Evolutionary conservation across 2,888 invertebrate species (phyloP), one percentile per base, ranked within the genome.

Genomic region (Hoplodrina ambigua): DNA sequence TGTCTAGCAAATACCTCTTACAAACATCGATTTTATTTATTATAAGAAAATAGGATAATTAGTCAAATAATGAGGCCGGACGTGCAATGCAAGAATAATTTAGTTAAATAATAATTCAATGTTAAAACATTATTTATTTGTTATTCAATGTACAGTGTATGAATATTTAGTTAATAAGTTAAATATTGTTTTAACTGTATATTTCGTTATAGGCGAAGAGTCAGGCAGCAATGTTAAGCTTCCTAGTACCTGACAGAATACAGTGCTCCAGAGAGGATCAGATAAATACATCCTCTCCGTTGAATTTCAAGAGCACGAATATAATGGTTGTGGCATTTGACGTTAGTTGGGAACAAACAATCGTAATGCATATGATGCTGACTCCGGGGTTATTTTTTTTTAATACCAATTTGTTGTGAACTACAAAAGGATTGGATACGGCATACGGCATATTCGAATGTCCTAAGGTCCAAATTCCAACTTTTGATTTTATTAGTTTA

Each of bases 211-310:
- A 78, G 56, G 60, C 72, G 72, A 83, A 87, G 95, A 95, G 95
- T 95, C 95, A 89, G 95, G 95, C 94, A 87, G 95, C 95, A 89
- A 86, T 84, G 80, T 72, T 80, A 81, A 89, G 96, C 96, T 96
- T 95, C 96, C 95, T 93, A 94, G 96, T 96, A 96, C 96, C 96
- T 96, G 96, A 94, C 93, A 91, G 85, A 76, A 72, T 82, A 81
- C 69, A 78, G 78, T 94, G 94, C 96, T 96, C 94, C 94, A 84
- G 93, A 90, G 90, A 89, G 94, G 92, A 85, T 69, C 19, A 57
- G 71, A 62, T 55, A 41, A 53, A 65, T 41, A 66, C 57, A 56
- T 85, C 87, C 90, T 91, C 90, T 92, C 90, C 88, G 92, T 90
- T 73, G 66, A 44, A 76, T 65, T 65, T 41, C 30, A 72, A 88